Percentiles rank a stretch among this genome's conserved stretches.
phyloP scores from a whole-genome alignment of 1,140 invertebrate genomes.

The Rhagoletis zephyria region DNA sequence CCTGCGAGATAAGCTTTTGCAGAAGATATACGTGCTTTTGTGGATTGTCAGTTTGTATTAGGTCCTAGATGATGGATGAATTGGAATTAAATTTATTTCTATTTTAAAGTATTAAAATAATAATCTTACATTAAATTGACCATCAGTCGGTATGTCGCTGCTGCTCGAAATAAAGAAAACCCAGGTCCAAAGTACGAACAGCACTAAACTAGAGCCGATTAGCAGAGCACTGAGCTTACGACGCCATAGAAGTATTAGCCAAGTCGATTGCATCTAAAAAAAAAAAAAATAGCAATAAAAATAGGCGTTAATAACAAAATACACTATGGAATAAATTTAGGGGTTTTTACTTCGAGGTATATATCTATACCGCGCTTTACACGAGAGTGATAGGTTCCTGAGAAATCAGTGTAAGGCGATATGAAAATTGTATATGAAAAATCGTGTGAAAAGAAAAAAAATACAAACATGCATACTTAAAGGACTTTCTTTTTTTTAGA shows the following conservation, averaged over 20 bases:
- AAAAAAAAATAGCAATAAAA: no score
- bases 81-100: neutral
- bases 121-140: neutral
- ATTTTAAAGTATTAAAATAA: no score
- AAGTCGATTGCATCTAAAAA: slow-evolving; percentile 70
- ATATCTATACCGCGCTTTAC: no score
- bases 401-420: no score
- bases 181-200: slow-evolving; percentile 69
- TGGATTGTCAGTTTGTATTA: slow-evolving; percentile 31
- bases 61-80: neutral
- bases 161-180: slow-evolving; percentile 64
- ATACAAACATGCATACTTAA: no score
- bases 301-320: no score
- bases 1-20: slow-evolving; percentile 71
- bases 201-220: slow-evolving; percentile 62
- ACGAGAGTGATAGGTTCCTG: no score
- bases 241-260: slow-evolving; percentile 70
- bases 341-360: no score
- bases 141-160: neutral
- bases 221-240: slow-evolving; percentile 69
- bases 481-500: no score
- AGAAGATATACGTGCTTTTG: slow-evolving; percentile 62
- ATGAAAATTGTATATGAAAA: no score
- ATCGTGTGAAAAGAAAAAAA: no score
- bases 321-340: no score